These are phyloP conservation scores for Sarcophaga carnaria DNA, from an alignment of 2,888 invertebrate genomes.

Conservation along the genomic window DNA sequence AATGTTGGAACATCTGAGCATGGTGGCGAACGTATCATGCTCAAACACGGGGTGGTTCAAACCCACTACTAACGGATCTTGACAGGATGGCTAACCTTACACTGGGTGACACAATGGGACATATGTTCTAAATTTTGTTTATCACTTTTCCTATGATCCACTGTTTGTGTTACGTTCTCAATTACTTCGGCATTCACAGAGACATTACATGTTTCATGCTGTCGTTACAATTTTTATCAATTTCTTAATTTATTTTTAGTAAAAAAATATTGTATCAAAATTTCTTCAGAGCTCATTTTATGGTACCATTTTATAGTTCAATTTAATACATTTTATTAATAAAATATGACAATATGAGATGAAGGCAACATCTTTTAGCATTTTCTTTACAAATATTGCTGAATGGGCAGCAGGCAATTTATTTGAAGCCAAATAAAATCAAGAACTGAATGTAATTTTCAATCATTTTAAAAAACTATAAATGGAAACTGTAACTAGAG, in stretches of 20 bases:
- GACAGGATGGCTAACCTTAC: too few species aligned
- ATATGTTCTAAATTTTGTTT: neutral
- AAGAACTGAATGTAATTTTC: too few species aligned
- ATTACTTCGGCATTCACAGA: too few species aligned
- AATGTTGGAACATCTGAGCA: too few species aligned
- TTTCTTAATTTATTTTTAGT: neutral
- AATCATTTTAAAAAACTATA: too few species aligned
- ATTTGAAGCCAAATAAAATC: neutral
- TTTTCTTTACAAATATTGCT: constrained; percentile 30
- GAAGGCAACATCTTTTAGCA: neutral
- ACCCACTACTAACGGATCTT: too few species aligned
- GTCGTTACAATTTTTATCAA: neutral
- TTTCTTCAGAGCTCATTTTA: neutral
- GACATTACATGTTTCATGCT: too few species aligned
- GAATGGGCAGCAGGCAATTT: constrained; percentile 17
- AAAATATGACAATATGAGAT: constrained; percentile 21
- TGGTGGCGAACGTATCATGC: too few species aligned
- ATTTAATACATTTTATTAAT: constrained; percentile 23
- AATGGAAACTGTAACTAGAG: too few species aligned
- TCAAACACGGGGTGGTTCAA: too few species aligned
- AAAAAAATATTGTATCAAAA: neutral
- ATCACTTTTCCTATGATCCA: neutral
- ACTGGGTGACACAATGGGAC: neutral
- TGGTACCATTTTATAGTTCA: neutral
- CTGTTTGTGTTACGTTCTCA: too few species aligned